phyloP scores from a whole-genome alignment of 1,140 invertebrate species.

The Theocolax elegans region DNA sequence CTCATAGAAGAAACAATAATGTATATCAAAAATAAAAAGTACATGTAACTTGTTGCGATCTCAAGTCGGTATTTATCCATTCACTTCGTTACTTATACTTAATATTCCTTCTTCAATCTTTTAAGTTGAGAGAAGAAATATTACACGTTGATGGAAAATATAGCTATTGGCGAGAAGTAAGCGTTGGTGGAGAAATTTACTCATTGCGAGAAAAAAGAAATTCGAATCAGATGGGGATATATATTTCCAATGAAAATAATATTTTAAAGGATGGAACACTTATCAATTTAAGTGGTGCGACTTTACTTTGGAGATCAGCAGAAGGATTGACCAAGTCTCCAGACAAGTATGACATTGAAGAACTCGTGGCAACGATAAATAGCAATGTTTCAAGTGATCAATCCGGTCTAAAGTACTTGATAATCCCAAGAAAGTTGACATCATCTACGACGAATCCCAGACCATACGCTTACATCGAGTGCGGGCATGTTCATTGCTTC shows the following conservation, averaged over 20 bases:
- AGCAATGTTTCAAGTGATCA: no score
- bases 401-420: no score
- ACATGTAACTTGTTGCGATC: no score
- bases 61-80: no score
- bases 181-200: constrained; percentile 96
- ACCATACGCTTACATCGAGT: constrained; percentile 97
- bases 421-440: constrained; percentile 91
- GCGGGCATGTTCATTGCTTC: constrained; percentile 97
- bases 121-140: no score
- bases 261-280: constrained; percentile 95
- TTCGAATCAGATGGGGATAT: constrained; percentile 87
- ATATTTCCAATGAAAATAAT: constrained; percentile 86
- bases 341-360: constrained; percentile 91
- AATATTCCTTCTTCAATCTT: no score
- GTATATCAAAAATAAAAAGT: no score
- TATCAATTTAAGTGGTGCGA: constrained; percentile 99
- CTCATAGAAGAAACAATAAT: no score
- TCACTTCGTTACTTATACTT: no score
- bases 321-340: constrained; percentile 94
- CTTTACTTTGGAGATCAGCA: constrained; percentile 95
- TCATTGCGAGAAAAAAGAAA: constrained; percentile 92
- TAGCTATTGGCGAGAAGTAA: constrained; percentile 94
- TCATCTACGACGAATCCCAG: constrained; percentile 79
- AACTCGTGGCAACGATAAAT: constrained; percentile 95
- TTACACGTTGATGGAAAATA: no score